Evolutionary conservation across 2,888 invertebrate genomes (phyloP).

Genomic region (Epirrhoe alternata): DNA sequence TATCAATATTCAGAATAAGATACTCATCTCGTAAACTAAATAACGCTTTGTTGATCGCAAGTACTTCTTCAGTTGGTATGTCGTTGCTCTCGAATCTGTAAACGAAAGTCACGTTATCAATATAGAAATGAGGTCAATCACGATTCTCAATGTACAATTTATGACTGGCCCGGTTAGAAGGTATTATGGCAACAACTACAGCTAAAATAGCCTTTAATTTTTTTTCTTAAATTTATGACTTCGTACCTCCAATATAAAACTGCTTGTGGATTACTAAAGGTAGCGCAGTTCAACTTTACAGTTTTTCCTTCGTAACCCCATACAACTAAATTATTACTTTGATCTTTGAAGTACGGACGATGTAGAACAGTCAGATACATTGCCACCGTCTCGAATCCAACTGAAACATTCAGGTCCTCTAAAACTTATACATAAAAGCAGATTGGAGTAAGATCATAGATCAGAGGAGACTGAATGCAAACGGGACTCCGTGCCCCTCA

Average conservation of each 20-base stretch:
- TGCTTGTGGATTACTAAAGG: conserved; percentile 66
- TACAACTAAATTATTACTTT: conserved; percentile 48
- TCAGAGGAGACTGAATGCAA: too few species aligned
- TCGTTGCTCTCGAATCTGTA: conserved; percentile 53
- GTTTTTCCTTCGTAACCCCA: conserved; percentile 70
- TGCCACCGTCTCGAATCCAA: conserved; percentile 18
- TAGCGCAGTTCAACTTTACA: conserved; percentile 65
- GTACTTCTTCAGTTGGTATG: conserved; percentile 42
- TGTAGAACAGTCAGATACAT: conserved; percentile 65
- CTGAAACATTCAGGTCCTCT: conserved; percentile 9
- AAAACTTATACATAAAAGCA: background rate
- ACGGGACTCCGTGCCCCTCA: too few species aligned
- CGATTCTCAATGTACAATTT: too few species aligned
- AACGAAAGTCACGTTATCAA: background rate
- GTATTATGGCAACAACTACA: too few species aligned
- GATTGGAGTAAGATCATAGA: too few species aligned
- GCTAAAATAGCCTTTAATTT: too few species aligned
- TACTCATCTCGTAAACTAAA: conserved; percentile 43
- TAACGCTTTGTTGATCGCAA: conserved; percentile 53
- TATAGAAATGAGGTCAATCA: too few species aligned
- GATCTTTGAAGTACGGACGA: conserved; percentile 59
- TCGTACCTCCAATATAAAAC: conserved; percentile 69
- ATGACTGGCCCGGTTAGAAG: background rate
- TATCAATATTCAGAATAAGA: conserved; percentile 50
- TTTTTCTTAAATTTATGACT: too few species aligned